These are phyloP conservation scores for Drosophila anomalata DNA, from an alignment of 2,888 invertebrate genomes.

Conservation along the genomic window DNA sequence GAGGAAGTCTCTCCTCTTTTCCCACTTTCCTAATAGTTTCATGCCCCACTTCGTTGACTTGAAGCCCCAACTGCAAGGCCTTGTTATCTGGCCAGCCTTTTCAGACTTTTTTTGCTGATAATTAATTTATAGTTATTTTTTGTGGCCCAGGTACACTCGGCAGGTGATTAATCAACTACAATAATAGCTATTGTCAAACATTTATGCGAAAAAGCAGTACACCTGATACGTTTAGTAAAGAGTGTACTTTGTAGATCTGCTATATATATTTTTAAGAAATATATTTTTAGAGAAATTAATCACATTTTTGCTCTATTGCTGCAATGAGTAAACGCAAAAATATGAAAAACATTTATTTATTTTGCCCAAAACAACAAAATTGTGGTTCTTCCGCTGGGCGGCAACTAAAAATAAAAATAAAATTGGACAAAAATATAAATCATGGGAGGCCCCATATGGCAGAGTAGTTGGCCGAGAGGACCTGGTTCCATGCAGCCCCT, in stretches of 20 bases:
- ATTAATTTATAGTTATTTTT: neutral
- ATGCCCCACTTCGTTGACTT: neutral
- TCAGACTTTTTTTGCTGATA: neutral
- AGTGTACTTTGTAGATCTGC: neutral
- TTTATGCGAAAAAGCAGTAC: neutral
- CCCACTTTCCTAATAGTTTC: neutral
- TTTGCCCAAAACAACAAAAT: constrained; percentile 53
- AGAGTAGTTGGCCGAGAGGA: no score
- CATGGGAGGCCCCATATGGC: no score
- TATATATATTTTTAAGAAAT: neutral
- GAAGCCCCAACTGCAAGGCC: neutral
- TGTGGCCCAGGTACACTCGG: neutral
- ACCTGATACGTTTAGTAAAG: neutral
- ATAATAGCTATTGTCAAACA: neutral
- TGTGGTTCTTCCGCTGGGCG: constrained; percentile 5
- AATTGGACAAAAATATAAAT: constrained; percentile 25
- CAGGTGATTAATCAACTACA: constrained; percentile 2
- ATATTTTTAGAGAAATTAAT: constrained; percentile 45
- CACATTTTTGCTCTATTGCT: constrained; percentile 39
- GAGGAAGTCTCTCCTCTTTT: neutral
- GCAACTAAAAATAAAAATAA: constrained; percentile 65
- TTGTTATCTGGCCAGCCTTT: neutral
- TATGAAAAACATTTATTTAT: constrained; percentile 67
- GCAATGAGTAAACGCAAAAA: constrained; percentile 60
- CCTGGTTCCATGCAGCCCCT: no score